Base-by-base conservation (phyloP, 2,113 vertebrate species). In the Podocnemis expansa region DNA sequence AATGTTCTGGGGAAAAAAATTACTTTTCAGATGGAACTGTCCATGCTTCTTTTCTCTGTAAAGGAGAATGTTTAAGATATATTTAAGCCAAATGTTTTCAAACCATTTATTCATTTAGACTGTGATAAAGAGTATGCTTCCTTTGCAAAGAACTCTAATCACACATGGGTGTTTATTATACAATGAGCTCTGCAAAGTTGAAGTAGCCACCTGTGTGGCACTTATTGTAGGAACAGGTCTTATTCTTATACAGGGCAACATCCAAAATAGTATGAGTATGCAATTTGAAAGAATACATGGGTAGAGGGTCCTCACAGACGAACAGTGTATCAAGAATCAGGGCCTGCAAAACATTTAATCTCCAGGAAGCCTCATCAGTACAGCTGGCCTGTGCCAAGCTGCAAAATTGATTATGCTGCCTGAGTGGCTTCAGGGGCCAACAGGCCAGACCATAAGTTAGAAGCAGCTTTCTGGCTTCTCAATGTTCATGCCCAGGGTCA, bases 261-360 rank as follows among this genome's bases (percentile, higher is more conserved):
- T 31, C 13, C 5, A 85, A 90, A 85, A 76, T 73, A 13, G n/a
- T 51, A 78, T 4, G 5, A 82, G 22, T 92, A 78, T 6, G 3
- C 55, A 82, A 63, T 5, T 55, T 8, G 47, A 95, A 91, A n/a
- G 12, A 87, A 56, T 4, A 89, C 2, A 24, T 87, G 16, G 51
- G 86, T 80, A 73, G 67, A 55, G 21, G 63, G 3, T 1, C 8
- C 85, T 70, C 8, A 75, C 2, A 24, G 49, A 31, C 14, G 22
- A 91, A 0, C 5, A 58, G 16, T 38, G 3, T 87, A 84, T 41
- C 82, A 75, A 38, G 0, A 0, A 0, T 67, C 56, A 78, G 5
- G 51, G 51, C 51, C 51, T 14, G 16, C 16, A 52, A 52, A 13
- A 52, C 51, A 52, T 5, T 17, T 52, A 52, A 17, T 52, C 51